Evolutionary conservation across 2,797 vertebrate species (phyloP), one percentile per base, ranked within the genome.

Genomic region (Morelia viridis): DNA sequence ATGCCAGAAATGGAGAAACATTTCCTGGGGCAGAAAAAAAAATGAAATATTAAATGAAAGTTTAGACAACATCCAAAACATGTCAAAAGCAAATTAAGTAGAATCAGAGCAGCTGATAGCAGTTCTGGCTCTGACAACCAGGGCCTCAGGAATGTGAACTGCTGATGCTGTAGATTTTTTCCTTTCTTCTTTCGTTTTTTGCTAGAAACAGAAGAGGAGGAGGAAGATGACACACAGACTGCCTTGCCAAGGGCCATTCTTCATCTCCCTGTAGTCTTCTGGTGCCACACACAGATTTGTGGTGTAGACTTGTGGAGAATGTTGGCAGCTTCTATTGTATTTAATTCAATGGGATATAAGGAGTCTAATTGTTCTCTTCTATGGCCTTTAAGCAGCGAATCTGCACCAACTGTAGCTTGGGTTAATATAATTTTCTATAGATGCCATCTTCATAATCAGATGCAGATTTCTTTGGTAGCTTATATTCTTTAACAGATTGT

Each of bases 31-130:
- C 93, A 94, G 95, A 92, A 91, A 89, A 91, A 92, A 92, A 91
- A 91, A 96, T 96, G 94, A 97, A 97, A 96, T 95, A 96, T 95
- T 96, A 96, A 76, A 97, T 94, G 85, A 94, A 96, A 96, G 91
- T 92, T 6, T 2, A 96, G 91, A 92, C 91, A 94, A 96, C 94
- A 95, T 91, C 86, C 92, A 88, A 17, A 96, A 93, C 84, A 62
- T 92, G 88, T 96, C 93, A 95, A 93, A 76, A 91, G 84, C 94
- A 94, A 93, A 95, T 6, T 61, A 26, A 22, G 46, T 28, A 4
- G 68, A 61, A 46, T 91, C 76, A 87, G 80, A 93, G 89, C 93
- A 94, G 85, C 89, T 95, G 91, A 95, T 95, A 94, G 91, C 80
- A 92, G 93, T 93, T 91, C 60, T 3, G 41, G 62, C 0, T 0